Conservation (phyloP, 2,113 vertebrate genomes). For the Odontophorus gujanensis region DNA sequence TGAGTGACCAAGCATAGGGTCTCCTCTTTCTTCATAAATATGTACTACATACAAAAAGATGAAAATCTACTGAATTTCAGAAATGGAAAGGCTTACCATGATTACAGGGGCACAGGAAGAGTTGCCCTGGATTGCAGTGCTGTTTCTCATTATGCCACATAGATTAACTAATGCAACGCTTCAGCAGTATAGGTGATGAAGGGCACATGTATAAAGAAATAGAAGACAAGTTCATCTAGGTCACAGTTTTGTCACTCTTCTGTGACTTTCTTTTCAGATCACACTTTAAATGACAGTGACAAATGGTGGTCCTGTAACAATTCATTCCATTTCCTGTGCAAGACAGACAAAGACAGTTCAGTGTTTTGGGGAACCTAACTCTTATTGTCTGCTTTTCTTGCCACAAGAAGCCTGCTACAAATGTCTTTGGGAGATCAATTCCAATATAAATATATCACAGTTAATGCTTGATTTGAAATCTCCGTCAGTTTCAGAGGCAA, state of each 20-base stretch:
- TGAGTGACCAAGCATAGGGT: neutral
- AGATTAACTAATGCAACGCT: neutral
- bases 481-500: neutral
- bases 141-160: neutral
- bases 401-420: neutral
- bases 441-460: neutral
- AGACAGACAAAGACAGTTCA: neutral
- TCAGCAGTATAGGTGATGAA: neutral
- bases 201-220: neutral
- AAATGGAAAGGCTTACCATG: neutral
- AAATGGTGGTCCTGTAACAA: neutral
- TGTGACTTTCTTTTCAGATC: neutral
- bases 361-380: neutral
- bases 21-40: neutral
- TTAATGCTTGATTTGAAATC: constrained; percentile 29
- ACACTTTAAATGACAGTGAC: neutral
- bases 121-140: neutral
- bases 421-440: neutral
- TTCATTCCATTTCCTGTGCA: neutral
- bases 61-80: neutral
- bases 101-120: neutral
- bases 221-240: neutral
- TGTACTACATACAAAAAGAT: neutral
- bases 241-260: neutral
- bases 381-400: constrained; percentile 8